Base-by-base conservation (phyloP, 2,797 vertebrate species). In the Remorina albescens region DNA sequence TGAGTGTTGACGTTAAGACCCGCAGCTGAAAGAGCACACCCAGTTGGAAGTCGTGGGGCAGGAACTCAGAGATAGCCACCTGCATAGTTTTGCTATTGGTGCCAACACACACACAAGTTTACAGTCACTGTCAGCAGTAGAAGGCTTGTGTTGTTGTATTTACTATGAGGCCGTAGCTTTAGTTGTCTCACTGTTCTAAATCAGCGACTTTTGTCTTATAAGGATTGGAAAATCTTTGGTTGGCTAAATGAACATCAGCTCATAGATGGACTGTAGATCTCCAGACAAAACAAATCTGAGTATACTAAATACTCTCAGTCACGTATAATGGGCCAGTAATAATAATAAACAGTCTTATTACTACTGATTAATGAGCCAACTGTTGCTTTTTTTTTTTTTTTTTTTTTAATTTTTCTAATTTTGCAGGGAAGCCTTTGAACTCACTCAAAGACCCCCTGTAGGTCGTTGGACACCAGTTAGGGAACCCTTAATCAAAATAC, bases 401-500 rank as follows among this genome's bases (percentile, higher is more conserved):
- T n/a, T n/a, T n/a, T n/a, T n/a, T n/a, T n/a, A 47, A 9, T 3
- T 15, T 30, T 42, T 44, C n/a, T 53, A 8, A 13, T 36, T 67
- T 54, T 26, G 11, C 36, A 37, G 13, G 36, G 15, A 50, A 53
- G 34, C 62, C 39, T 23, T 13, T 46, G 46, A 69, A 71, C 13
- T 9, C 5, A 13, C 19, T 74, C 34, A 61, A 70, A 70, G 46
- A 16, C 71, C 37, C 34, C 60, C 34, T 19, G 30, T 23, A 28
- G 57, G 26, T 44, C n/a, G 26, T 5, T 13, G 42, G 12, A 54
- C 6, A 26, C 26, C 56, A 47, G 34, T 44, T 55, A 42, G 56
- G 37, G 37, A 66, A 28, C 16, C 21, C 4, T 28, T 68, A 51
- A 71, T 81, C 50, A 46, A 47, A 36, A 61, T 36, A 75, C 54